A percentile compares a stretch with the other conserved stretches of the same genome.
These are phyloP conservation scores for Vimba vimba DNA, from an alignment of 2,113 vertebrate genomes.

Conservation along the genomic window DNA sequence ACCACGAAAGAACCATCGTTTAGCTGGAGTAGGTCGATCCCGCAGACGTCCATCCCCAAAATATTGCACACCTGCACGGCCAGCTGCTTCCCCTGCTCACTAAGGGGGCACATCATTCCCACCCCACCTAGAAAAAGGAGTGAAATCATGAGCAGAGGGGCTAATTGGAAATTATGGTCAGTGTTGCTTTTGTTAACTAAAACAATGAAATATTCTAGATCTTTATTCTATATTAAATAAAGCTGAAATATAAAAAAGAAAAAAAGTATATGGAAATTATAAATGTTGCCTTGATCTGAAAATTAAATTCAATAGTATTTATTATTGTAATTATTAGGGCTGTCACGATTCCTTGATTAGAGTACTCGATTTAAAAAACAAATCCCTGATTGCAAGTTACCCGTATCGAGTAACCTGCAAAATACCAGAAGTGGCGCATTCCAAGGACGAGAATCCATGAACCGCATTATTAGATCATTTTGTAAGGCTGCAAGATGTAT, in stretches of 20 bases:
- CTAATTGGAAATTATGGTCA: not conserved
- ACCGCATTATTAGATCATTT: too few relatives aligned
- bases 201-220: not conserved
- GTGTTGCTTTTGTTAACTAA: not conserved
- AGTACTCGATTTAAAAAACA: too few relatives aligned
- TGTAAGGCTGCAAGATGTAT: too few relatives aligned
- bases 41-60: conserved; percentile 91
- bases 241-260: not conserved
- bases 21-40: conserved; percentile 88
- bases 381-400: too few relatives aligned
- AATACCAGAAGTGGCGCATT: too few relatives aligned
- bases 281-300: too few relatives aligned
- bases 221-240: not conserved
- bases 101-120: conserved; percentile 88
- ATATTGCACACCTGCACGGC: conserved; percentile 91
- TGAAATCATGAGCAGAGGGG: not conserved
- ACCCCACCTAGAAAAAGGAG: conserved; percentile 78
- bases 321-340: too few relatives aligned
- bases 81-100: conserved; percentile 88
- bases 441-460: too few relatives aligned
- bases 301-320: not conserved
- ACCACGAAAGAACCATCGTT: conserved; percentile 88
- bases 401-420: too few relatives aligned
- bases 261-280: too few relatives aligned
- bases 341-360: too few relatives aligned